Evolutionary conservation across 2,113 vertebrate species (phyloP).

Genomic region (Atrichornis clamosus): DNA sequence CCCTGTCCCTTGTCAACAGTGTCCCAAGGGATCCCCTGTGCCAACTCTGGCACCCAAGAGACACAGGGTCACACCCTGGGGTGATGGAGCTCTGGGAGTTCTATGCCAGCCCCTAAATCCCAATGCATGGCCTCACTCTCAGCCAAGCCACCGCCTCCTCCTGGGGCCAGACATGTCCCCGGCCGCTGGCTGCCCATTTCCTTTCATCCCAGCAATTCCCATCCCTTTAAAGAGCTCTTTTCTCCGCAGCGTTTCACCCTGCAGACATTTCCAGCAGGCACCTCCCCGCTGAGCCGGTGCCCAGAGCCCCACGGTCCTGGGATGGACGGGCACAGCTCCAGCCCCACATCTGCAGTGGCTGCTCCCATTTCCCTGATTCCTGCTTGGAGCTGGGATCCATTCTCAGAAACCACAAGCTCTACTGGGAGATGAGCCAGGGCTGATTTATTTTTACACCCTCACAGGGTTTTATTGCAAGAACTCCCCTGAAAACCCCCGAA

Average conservation of each 20-base stretch:
- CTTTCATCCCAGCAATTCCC: neutral
- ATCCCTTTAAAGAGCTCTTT: neutral
- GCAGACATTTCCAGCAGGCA: neutral
- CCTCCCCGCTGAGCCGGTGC: neutral
- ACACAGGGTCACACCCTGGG: rapidly evolving
- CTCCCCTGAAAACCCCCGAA: neutral
- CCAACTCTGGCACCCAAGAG: neutral
- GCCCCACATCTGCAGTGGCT: neutral
- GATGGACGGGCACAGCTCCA: neutral
- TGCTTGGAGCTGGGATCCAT: neutral
- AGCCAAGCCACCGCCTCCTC: neutral
- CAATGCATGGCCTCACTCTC: rapidly evolving
- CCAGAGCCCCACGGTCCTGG: neutral
- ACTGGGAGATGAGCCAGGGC: rapidly evolving
- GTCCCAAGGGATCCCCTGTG: no score
- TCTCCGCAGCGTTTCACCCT: neutral
- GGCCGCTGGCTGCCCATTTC: neutral
- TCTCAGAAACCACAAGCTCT: rapidly evolving
- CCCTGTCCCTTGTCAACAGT: no score
- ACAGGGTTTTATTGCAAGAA: neutral
- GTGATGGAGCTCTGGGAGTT: neutral
- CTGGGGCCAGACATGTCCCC: neutral
- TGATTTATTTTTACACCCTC: neutral
- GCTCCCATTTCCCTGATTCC: neutral
- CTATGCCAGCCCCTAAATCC: neutral